Evolutionary conservation across 2,113 vertebrate species (phyloP).

Genomic region (Tapirus terrestris): DNA sequence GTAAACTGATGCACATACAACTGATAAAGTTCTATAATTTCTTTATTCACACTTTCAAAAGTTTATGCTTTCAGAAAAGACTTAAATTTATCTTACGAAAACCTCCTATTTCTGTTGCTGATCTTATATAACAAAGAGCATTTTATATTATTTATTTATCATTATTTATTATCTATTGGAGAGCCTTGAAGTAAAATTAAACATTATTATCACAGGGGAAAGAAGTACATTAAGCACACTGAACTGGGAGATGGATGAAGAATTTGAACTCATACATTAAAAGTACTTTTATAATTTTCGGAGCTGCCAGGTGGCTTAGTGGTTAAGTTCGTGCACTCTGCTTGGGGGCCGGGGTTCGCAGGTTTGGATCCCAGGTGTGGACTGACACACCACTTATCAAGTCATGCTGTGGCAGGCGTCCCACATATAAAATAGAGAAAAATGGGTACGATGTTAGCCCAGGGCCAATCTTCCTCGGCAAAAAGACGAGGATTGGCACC

Average conservation of each 20-base stretch:
- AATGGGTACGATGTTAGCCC: too few species aligned
- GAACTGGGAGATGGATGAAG: neutral
- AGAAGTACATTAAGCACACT: neutral
- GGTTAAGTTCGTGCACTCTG: too few species aligned
- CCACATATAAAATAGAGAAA: too few species aligned
- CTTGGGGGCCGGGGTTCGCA: too few species aligned
- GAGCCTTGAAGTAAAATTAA: neutral
- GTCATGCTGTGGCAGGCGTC: too few species aligned
- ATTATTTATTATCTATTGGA: neutral
- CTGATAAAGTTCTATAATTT: neutral
- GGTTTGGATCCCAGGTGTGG: too few species aligned
- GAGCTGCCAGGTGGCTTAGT: too few species aligned
- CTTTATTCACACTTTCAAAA: neutral
- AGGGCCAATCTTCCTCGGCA: too few species aligned
- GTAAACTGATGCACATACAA: fast-evolving
- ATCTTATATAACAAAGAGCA: neutral
- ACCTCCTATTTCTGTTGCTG: neutral
- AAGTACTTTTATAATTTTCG: neutral
- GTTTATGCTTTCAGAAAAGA: neutral
- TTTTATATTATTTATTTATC: neutral
- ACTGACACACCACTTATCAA: too few species aligned
- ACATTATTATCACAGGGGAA: neutral
- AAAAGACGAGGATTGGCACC: too few species aligned
- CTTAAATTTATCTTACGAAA: neutral
- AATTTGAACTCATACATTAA: neutral